Base-by-base conservation (phyloP, 1,140 invertebrate species). In the Platyura marginata region DNA sequence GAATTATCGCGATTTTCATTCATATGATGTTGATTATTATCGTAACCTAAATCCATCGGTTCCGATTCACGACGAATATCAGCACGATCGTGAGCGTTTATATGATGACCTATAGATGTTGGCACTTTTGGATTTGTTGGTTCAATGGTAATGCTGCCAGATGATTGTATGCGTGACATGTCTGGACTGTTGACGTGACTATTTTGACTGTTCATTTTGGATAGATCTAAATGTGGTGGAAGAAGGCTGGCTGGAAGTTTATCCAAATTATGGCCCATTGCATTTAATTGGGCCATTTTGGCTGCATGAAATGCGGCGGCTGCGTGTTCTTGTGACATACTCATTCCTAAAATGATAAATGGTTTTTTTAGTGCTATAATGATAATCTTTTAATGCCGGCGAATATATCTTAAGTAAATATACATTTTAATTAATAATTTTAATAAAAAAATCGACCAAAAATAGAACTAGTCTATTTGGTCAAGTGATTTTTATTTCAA, bases 231-330 rank as follows among this genome's bases (percentile, higher is more conserved):
- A 46, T 61, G 56, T 8, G 51, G 49, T 19, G 55, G 59, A 39
- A 59, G 37, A 16, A 61, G 33, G 9, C 53, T 50, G 0, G 54
- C 44, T 29, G 59, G 56, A 23, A 61, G 16, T 35, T 53, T 61
- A 32, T 73, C 71, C 53, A 76, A 68, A 51, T 74, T 70, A 46
- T 68, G 57, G 5, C 68, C 73, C 63, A 80, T 68, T 0, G 74
- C 75, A 50, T 70, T 77, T 53, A 81, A 63, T 44, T 81, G 77
- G 3, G 76, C 76, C 49, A 81, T 63, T 59, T 81, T 81, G 15
- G 73, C 71, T 3, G 71, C 71, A 47, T 75, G 73, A 48, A 74
- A 65, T 2, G 73, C 71, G 47, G 68, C 68, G 1, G 66, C 66
- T 8, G 66, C 65, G 42, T 71, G 70, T 21, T 72, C 70, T 21